Percentiles rank a stretch among this genome's conserved stretches.
These are phyloP conservation scores for Parascotia fuliginaria DNA, from an alignment of 2,888 invertebrate genomes.

Conservation along the genomic window DNA sequence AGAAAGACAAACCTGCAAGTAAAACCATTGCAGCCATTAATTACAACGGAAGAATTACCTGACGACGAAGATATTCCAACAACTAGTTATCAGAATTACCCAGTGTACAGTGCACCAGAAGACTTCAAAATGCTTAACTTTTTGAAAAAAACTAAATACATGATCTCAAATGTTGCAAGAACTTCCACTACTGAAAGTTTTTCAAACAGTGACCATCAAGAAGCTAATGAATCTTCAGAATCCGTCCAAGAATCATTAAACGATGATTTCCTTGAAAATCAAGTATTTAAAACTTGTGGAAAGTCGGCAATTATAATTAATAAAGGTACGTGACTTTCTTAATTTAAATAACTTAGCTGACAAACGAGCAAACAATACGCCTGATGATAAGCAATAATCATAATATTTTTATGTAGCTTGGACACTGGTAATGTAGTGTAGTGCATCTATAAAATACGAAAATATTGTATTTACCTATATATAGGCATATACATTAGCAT, in stretches of 20 bases:
- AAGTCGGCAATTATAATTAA: conserved; percentile 27
- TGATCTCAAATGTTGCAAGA: conserved; percentile 38
- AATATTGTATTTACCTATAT: too few species aligned
- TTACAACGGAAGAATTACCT: conserved; percentile 45
- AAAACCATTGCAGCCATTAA: conserved; percentile 55
- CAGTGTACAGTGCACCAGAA: conserved; percentile 73
- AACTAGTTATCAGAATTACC: conserved; percentile 69
- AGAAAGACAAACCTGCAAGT: too few species aligned
- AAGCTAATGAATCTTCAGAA: conserved; percentile 41
- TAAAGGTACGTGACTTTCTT: conserved; percentile 21
- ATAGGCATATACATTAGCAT: too few species aligned
- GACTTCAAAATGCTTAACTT: conserved; percentile 73
- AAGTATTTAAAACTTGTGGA: conserved; percentile 65
- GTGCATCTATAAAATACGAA: too few species aligned
- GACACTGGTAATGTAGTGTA: too few species aligned
- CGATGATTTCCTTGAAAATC: conserved; percentile 47
- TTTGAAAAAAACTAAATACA: conserved; percentile 58
- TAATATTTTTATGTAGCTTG: too few species aligned
- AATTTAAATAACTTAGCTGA: too few species aligned
- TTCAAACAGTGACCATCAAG: conserved; percentile 45
- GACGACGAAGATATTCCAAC: conserved; percentile 61
- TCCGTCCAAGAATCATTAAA: conserved; percentile 39
- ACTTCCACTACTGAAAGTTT: conserved; percentile 56
- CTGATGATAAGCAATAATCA: too few species aligned
- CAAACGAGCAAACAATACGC: too few species aligned